Percentiles rank a stretch among this genome's conserved stretches.
Conservation (phyloP, 2,797 vertebrate species). For the Pygocentrus nattereri region DNA sequence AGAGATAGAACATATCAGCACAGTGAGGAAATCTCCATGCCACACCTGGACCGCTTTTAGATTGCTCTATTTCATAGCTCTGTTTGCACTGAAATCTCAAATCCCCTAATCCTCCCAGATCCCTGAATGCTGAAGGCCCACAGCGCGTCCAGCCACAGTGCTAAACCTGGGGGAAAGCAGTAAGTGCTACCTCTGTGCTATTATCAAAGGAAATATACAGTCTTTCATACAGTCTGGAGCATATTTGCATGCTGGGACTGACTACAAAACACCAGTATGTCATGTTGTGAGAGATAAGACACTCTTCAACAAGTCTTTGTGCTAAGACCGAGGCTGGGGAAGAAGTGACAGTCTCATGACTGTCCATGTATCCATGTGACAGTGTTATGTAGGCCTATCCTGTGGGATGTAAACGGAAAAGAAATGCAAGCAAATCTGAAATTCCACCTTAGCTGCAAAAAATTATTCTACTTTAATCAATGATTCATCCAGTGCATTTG, state of each 20-base stretch:
- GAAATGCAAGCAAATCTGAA: background rate
- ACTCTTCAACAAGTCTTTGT: background rate
- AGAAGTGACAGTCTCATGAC: background rate
- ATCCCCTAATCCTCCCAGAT: conserved; percentile 75
- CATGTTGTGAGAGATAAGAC: conserved; percentile 13
- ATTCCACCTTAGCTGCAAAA: background rate
- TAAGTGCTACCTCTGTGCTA: background rate
- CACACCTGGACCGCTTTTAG: conserved; percentile 72
- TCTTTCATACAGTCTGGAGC: background rate
- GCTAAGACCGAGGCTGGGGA: background rate
- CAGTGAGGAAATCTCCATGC: conserved; percentile 71
- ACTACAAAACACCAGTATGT: conserved; percentile 12
- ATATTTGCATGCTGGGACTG: conserved; percentile 5
- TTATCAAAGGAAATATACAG: conserved; percentile 38
- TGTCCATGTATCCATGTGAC: background rate
- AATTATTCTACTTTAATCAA: background rate
- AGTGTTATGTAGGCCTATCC: too few relatives aligned
- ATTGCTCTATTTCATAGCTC: conserved; percentile 71
- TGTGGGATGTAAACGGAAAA: too few relatives aligned
- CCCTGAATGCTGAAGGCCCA: conserved; percentile 68
- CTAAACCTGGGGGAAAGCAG: conserved; percentile 6
- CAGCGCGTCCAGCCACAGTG: conserved; percentile 56
- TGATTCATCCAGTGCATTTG: too few relatives aligned
- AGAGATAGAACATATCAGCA: conserved; percentile 61
- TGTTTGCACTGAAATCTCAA: conserved; percentile 72